Percentiles rank a stretch among this genome's conserved stretches.
These are phyloP conservation scores for Ondatra zibethicus DNA, from an alignment of 2,113 vertebrate genomes.

Conservation along the genomic window DNA sequence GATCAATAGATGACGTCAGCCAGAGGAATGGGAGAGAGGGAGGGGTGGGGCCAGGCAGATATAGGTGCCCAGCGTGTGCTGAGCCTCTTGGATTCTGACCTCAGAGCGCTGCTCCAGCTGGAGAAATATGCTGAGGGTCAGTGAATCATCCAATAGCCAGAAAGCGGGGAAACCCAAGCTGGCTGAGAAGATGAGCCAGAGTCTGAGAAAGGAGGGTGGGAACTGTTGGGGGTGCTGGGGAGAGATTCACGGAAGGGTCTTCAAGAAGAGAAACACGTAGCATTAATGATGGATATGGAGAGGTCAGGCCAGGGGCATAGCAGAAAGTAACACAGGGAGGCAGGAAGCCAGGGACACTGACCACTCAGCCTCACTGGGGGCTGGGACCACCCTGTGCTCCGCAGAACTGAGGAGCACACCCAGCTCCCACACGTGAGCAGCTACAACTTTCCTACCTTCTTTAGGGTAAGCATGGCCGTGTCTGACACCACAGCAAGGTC, in stretches of 20 bases:
- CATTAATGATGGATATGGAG: background rate
- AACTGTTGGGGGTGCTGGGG: background rate
- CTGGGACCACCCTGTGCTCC: background rate
- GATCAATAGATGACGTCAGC: background rate
- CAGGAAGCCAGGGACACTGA: background rate
- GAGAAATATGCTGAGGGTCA: background rate
- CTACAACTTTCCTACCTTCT: background rate
- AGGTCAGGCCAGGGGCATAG: too few species aligned
- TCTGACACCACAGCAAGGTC: background rate
- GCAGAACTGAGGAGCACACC: background rate
- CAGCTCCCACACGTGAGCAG: background rate
- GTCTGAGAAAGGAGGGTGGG: background rate
- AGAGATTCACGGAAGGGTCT: background rate
- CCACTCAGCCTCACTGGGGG: background rate
- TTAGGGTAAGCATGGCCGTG: background rate
- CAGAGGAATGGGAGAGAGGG: background rate
- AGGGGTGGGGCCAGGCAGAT: too few species aligned
- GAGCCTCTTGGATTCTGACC: background rate
- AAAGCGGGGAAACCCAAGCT: background rate
- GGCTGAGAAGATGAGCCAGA: background rate
- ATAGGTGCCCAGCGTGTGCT: background rate
- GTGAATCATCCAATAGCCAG: background rate
- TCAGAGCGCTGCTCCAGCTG: background rate
- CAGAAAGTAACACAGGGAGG: fast-evolving
- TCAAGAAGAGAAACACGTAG: background rate